These are phyloP conservation scores for Ferdinandea cuprea DNA, from an alignment of 2,888 invertebrate species.

Conservation along the genomic window DNA sequence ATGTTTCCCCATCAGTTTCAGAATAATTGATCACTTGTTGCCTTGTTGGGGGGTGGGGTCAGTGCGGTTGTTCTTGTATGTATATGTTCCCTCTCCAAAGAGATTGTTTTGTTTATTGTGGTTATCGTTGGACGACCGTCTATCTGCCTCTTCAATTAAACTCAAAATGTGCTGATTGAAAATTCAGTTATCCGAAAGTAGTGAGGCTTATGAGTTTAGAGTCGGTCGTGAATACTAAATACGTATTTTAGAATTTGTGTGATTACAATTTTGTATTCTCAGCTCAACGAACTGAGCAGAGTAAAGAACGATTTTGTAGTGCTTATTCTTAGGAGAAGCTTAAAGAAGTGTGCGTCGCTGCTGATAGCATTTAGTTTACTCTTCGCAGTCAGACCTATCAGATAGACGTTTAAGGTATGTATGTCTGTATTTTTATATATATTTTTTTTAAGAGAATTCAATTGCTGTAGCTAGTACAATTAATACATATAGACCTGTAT, in stretches of 20 bases:
- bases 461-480: no score
- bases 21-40: conserved; percentile 4
- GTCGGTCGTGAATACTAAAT: no score
- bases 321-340: conserved; percentile 28
- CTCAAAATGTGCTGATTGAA: background rate
- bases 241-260: background rate
- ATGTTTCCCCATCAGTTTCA: conserved; percentile 3
- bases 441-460: background rate
- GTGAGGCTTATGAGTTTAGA: background rate
- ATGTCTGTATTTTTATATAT: background rate
- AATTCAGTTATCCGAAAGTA: conserved; percentile 8
- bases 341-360: background rate
- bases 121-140: conserved; percentile 52
- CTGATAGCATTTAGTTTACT: conserved; percentile 23
- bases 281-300: background rate
- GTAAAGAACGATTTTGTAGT: background rate
- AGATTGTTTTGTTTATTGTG: background rate
- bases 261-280: background rate
- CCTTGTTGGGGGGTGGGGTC: background rate
- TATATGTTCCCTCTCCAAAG: background rate
- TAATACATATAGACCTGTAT: no score
- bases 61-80: background rate
- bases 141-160: conserved; percentile 19
- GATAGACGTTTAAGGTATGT: conserved; percentile 37
- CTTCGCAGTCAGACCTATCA: conserved; percentile 17